Percentiles rank a stretch among this genome's conserved stretches.
phyloP scores from a whole-genome alignment of 2,888 invertebrate genomes.

The Ornithoptera alexandrae region DNA sequence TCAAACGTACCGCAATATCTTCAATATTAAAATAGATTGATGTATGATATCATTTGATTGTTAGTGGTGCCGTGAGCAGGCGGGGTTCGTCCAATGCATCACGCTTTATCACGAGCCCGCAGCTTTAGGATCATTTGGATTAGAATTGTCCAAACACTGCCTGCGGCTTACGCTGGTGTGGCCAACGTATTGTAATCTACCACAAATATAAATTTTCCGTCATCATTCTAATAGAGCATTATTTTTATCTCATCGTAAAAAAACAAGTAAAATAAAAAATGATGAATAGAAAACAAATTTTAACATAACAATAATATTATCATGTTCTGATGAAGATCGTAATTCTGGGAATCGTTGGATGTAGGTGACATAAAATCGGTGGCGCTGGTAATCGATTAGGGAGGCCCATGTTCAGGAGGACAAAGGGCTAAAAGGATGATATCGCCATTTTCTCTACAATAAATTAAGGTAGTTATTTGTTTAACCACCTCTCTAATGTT shows the following conservation, averaged over 20 bases:
- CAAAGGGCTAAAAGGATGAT: too few species aligned
- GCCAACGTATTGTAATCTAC: background rate
- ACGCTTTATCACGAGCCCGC: slow-evolving; percentile 32
- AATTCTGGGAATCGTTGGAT: too few species aligned
- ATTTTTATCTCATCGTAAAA: too few species aligned
- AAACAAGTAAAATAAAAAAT: too few species aligned
- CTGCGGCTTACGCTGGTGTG: too few species aligned
- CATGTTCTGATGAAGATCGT: too few species aligned
- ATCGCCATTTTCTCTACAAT: too few species aligned
- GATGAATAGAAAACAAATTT: background rate
- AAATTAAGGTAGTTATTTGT: too few species aligned
- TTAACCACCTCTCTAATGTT: too few species aligned
- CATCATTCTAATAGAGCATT: background rate
- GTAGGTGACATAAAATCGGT: too few species aligned
- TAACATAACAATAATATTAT: background rate
- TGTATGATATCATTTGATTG: background rate
- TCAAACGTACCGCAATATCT: background rate
- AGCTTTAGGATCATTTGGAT: slow-evolving; percentile 31
- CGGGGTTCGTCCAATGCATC: slow-evolving; percentile 28
- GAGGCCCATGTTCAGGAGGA: too few species aligned
- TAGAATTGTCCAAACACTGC: slow-evolving; percentile 5
- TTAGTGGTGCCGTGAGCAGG: background rate
- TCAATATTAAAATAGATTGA: background rate
- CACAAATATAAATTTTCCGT: background rate
- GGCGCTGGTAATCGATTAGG: too few species aligned